These are phyloP conservation scores for Cataglyphis hispanica DNA, from an alignment of 1,140 invertebrate genomes.

Conservation along the genomic window DNA sequence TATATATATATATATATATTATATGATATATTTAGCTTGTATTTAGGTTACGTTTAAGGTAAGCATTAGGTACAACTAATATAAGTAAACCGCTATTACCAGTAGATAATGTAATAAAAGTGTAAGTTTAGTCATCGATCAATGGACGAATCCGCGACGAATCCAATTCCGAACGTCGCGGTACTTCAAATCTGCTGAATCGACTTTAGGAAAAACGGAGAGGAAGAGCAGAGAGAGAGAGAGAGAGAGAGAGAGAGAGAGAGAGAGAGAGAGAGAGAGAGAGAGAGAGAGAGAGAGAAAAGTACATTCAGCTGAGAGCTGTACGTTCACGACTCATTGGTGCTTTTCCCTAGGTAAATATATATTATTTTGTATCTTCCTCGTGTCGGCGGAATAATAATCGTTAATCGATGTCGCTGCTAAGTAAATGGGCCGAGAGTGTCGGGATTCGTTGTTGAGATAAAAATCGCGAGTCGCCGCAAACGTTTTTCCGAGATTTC, in stretches of 20 bases:
- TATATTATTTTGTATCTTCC: conserved; percentile 55
- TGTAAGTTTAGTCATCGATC: conserved; percentile 67
- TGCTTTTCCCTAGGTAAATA: conserved; percentile 68
- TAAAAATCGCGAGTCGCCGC: conserved; percentile 34
- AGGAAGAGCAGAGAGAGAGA: background rate
- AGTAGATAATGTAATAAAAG: conserved; percentile 63
- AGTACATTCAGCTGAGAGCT: conserved; percentile 52
- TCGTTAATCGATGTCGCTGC: conserved; percentile 64
- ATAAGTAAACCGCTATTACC: conserved; percentile 60
- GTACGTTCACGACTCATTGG: conserved; percentile 64
- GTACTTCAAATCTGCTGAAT: conserved; percentile 58
- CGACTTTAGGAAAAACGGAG: conserved; percentile 45
- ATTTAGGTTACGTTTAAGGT: conserved; percentile 74
- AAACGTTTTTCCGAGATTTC: conserved; percentile 28
- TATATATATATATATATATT: conserved; percentile 60
- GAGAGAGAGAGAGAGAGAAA: conserved; percentile 15
- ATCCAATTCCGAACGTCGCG: conserved; percentile 33
- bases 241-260: background rate
- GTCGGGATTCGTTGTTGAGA: conserved; percentile 52
- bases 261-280: background rate
- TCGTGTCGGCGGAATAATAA: conserved; percentile 49
- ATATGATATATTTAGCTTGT: conserved; percentile 62
- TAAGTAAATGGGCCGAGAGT: conserved; percentile 61
- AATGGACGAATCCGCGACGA: conserved; percentile 25
- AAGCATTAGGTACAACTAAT: conserved; percentile 73